Base-by-base conservation (phyloP, 2,113 vertebrate species). In the Corythaixoides concolor region DNA sequence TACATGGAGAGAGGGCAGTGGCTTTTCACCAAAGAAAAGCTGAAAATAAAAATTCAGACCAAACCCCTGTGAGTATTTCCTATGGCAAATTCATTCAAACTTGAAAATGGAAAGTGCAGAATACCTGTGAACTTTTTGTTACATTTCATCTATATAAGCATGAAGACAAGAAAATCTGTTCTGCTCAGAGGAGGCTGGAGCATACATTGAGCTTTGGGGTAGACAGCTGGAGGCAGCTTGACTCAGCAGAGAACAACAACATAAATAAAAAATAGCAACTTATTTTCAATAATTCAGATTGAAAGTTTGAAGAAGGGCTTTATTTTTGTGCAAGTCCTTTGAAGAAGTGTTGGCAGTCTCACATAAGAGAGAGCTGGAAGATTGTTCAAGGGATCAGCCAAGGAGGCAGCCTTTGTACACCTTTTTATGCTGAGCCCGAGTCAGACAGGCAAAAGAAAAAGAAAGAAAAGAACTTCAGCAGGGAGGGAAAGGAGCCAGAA, bases 271-370 rank as follows among this genome's bases (percentile, higher is more conserved):
- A 75, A 39, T 52, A 45, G 15, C 55, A 55, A 49, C 16, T 68
- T 86, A 32, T 70, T 93, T 93, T 94, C 35, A 90, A 84, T 95
- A 86, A 81, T 94, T 94, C 82, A 75, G 60, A 28, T 33, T 43
- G 68, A 90, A 94, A 68, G 17, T 50, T 68, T 5, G 2, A 88
- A 63, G 59, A 80, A 70, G 8, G 21, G 7, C n/a, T 84, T 92
- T 92, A 20, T 70, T 95, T 87, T 62, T 76, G 21, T 78, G 80
- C 35, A 53, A 56, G 15, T 56, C 35, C 53, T 92, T 95, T 93
- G 79, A 92, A 93, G 62, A 80, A 69, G 3, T 68, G 11, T 84
- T 72, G 79, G 20, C 68, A 86, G 43, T 39, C 73, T 92, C 68
- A 88, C 47, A 21, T 45, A 26, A 68, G 52, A 86, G 41, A 59